Percentiles rank a stretch among this genome's conserved stretches.
phyloP scores from a whole-genome alignment of 2,888 invertebrate genomes.

The Saturnia japonica region DNA sequence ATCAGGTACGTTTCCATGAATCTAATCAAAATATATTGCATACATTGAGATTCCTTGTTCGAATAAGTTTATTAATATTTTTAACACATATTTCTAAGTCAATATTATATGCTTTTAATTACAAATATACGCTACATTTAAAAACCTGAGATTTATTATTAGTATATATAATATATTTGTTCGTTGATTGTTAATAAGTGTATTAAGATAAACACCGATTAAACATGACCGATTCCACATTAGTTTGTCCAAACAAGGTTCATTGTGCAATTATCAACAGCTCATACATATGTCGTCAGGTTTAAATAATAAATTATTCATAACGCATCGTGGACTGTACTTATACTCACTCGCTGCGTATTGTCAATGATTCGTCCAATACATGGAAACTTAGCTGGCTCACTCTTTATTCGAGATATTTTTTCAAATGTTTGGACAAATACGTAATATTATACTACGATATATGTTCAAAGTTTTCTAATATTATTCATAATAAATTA shows the following conservation, averaged over 20 bases:
- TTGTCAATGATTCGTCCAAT: constrained; percentile 1
- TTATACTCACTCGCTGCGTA: too few relatives aligned
- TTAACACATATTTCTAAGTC: too few relatives aligned
- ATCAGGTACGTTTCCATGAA: too few relatives aligned
- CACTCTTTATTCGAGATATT: not conserved
- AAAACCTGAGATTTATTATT: not conserved
- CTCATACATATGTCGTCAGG: constrained; percentile 8
- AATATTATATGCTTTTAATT: too few relatives aligned
- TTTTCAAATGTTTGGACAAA: not conserved
- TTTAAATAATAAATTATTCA: constrained; percentile 9
- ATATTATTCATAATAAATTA: not conserved
- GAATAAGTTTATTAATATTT: too few relatives aligned
- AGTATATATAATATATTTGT: not conserved
- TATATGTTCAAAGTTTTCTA: not conserved
- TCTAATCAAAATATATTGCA: too few relatives aligned
- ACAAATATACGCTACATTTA: too few relatives aligned
- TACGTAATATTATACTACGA: too few relatives aligned
- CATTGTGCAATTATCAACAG: constrained; percentile 14
- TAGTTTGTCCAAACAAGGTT: constrained; percentile 9
- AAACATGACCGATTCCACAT: not conserved
- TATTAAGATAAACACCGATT: not conserved
- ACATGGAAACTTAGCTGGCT: not conserved
- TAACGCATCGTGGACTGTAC: not conserved
- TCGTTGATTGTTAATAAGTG: not conserved
- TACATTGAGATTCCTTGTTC: too few relatives aligned